Percentiles rank a stretch among this genome's conserved stretches.
Evolutionary conservation across 1,140 invertebrate genomes (phyloP).

Genomic region (Pseudomyrmex pallidus): DNA sequence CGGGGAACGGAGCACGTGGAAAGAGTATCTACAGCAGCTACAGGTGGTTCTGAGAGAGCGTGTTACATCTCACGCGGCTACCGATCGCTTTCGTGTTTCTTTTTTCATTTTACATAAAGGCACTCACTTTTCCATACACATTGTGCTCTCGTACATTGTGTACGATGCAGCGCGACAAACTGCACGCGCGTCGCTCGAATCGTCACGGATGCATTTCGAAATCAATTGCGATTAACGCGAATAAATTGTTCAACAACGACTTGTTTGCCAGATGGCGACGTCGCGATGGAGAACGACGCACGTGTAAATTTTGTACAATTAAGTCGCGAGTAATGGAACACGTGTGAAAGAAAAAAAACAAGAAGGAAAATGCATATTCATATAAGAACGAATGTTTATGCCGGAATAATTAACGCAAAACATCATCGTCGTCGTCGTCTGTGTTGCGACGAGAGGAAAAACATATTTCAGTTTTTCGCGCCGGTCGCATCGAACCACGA

Average conservation of each 20-base stretch:
- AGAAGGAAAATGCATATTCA: not conserved
- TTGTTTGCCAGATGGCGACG: not conserved
- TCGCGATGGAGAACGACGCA: not conserved
- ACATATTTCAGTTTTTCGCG: constrained; percentile 8
- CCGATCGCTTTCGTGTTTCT: constrained; percentile 30
- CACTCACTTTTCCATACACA: not conserved
- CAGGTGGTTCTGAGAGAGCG: constrained; percentile 69
- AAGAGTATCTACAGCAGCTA: constrained; percentile 56
- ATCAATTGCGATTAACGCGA: not conserved
- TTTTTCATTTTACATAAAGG: constrained; percentile 27
- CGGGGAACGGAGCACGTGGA: constrained; percentile 46
- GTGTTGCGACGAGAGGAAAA: not conserved
- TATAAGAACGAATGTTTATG: constrained; percentile 3
- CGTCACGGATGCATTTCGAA: not conserved
- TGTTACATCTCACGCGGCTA: constrained; percentile 48
- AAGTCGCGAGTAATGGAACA: not conserved
- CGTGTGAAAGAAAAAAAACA: not conserved
- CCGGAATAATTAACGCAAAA: constrained; percentile 15
- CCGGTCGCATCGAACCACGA: not conserved
- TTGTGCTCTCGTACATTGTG: not conserved
- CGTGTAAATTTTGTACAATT: not conserved
- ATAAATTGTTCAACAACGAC: not conserved
- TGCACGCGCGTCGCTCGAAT: not conserved
- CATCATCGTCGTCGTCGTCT: not conserved
- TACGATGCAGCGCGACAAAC: not conserved